A percentile compares a stretch with the other conserved stretches of the same genome.
Conservation (phyloP, 2,113 vertebrate genomes). For the Nothocercus julius region DNA sequence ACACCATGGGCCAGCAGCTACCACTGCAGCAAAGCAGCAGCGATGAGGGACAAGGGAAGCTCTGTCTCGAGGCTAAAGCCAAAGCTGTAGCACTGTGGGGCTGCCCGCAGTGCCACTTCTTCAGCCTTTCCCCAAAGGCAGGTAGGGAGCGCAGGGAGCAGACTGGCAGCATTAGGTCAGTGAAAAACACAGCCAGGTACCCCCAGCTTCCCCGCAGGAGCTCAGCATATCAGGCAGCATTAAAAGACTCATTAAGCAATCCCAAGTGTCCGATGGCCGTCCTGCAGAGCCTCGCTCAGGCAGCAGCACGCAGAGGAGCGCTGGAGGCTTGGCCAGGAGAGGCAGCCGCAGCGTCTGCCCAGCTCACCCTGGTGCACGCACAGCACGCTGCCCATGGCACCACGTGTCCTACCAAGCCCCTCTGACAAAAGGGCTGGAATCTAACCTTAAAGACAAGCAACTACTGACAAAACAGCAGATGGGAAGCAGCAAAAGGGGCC, state of each 20-base stretch:
- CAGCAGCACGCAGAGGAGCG: too few relatives aligned
- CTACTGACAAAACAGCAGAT: slow-evolving; percentile 56
- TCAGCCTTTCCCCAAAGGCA: background rate
- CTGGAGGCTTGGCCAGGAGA: too few relatives aligned
- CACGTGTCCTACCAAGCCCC: rapidly evolving
- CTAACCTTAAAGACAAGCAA: slow-evolving; percentile 40
- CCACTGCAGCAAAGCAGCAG: too few relatives aligned
- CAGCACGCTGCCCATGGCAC: background rate
- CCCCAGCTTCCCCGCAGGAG: background rate
- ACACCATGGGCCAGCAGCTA: background rate
- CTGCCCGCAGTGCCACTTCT: rapidly evolving
- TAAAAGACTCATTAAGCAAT: background rate
- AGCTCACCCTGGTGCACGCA: too few relatives aligned
- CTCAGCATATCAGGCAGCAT: background rate
- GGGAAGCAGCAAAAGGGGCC: slow-evolving; percentile 15
- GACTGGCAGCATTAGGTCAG: rapidly evolving
- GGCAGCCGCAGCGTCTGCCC: too few relatives aligned
- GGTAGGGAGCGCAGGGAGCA: background rate
- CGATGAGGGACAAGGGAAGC: rapidly evolving
- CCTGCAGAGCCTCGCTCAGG: too few relatives aligned
- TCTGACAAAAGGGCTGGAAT: slow-evolving; percentile 1
- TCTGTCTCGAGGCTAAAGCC: background rate
- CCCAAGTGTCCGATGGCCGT: background rate
- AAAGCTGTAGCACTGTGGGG: rapidly evolving
- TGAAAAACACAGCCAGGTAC: rapidly evolving